Percentiles rank a stretch among this genome's conserved stretches.
Evolutionary conservation across 2,888 invertebrate genomes (phyloP).

Genomic region (Aphidius colemani): DNA sequence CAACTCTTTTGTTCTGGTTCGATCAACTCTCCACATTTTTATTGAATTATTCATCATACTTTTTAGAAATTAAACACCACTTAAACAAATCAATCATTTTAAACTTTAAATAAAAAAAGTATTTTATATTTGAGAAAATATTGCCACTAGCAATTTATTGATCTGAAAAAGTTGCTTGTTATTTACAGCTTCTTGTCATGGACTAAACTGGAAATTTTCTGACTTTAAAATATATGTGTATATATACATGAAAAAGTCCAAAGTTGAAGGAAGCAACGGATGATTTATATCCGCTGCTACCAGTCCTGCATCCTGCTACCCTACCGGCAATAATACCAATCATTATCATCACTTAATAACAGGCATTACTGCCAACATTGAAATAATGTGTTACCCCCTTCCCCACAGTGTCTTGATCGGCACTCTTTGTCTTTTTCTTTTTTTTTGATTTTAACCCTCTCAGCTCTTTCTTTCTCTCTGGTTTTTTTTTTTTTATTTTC

Average conservation of each 20-base stretch:
- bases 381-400: conserved; percentile 51
- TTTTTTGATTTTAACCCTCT: no score
- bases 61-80: no score
- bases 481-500: no score
- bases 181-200: conserved; percentile 59
- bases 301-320: conserved; percentile 59
- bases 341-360: conserved; percentile 62
- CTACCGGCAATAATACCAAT: conserved; percentile 61
- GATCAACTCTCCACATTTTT: no score
- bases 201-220: conserved; percentile 32
- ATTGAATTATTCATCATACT: no score
- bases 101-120: no score
- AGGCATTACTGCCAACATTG: conserved; percentile 62
- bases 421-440: background rate
- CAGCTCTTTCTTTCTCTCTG: no score
- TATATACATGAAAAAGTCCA: conserved; percentile 50
- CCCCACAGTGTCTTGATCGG: conserved; percentile 3
- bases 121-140: no score
- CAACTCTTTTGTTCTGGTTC: no score
- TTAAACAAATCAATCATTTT: no score
- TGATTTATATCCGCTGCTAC: conserved; percentile 61
- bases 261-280: conserved; percentile 58
- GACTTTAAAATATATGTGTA: conserved; percentile 11
- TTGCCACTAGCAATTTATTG: no score
- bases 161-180: conserved; percentile 42